These are phyloP conservation scores for Tachycineta bicolor DNA, from an alignment of 2,113 vertebrate species.

Conservation along the genomic window DNA sequence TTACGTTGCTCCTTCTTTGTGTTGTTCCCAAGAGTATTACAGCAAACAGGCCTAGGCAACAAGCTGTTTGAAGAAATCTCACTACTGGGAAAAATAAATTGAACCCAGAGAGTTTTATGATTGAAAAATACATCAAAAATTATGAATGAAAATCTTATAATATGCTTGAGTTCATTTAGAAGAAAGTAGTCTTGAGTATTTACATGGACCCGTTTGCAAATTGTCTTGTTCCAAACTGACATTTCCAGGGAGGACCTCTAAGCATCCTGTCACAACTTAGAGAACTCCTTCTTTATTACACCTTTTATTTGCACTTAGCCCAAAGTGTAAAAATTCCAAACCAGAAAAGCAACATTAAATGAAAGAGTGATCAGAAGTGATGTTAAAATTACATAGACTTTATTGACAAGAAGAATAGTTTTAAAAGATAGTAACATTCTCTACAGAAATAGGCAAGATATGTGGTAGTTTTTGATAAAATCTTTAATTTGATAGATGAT, in stretches of 20 bases:
- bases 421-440: neutral
- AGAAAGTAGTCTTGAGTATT: neutral
- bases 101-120: neutral
- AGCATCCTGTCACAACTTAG: neutral
- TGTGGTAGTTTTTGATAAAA: neutral
- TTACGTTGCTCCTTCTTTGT: neutral
- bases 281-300: neutral
- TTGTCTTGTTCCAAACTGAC: neutral
- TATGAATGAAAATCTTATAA: neutral
- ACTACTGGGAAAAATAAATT: neutral
- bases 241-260: neutral
- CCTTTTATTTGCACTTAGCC: neutral
- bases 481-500: slow-evolving; percentile 4
- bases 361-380: neutral
- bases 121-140: neutral
- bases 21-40: neutral
- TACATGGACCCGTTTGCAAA: neutral
- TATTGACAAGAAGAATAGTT: neutral
- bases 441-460: neutral
- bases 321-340: neutral
- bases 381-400: neutral
- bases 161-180: neutral
- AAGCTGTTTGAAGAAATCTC: neutral
- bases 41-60: neutral
- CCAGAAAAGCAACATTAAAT: neutral